Percentiles rank a stretch among this genome's conserved stretches.
These are phyloP conservation scores for Cyclophora punctaria DNA, from an alignment of 2,888 invertebrate species.

Conservation along the genomic window DNA sequence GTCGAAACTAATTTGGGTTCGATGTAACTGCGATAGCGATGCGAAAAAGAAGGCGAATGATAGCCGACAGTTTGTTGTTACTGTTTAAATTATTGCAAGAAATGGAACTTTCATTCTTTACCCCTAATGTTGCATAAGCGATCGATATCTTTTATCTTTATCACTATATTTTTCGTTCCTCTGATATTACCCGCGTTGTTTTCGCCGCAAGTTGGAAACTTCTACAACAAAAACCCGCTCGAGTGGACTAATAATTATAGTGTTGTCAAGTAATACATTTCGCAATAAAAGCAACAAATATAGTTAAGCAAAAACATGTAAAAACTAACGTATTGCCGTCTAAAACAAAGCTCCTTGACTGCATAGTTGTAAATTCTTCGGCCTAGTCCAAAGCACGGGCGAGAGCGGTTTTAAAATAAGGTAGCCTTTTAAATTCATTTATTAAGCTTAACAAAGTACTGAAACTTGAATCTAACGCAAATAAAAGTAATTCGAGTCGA, in stretches of 20 bases:
- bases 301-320: conserved; percentile 39
- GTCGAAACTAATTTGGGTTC: conserved; percentile 72
- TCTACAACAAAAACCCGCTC: too few relatives aligned
- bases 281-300: conserved; percentile 11
- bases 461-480: not conserved
- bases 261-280: too few relatives aligned
- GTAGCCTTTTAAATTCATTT: not conserved
- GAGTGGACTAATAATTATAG: too few relatives aligned
- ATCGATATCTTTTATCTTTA: too few relatives aligned
- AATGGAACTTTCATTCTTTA: not conserved
- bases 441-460: too few relatives aligned
- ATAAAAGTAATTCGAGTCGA: not conserved
- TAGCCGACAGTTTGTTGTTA: conserved; percentile 26
- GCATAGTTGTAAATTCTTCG: conserved; percentile 54
- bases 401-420: conserved; percentile 16
- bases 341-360: conserved; percentile 59
- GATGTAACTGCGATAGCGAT: conserved; percentile 59
- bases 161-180: too few relatives aligned
- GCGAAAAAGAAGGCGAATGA: conserved; percentile 55
- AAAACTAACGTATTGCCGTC: conserved; percentile 61
- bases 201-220: too few relatives aligned
- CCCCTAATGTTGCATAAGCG: too few relatives aligned
- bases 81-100: conserved; percentile 2
- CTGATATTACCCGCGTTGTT: too few relatives aligned
- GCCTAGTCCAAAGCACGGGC: conserved; percentile 22